A percentile compares a stretch with the other conserved stretches of the same genome.
Evolutionary conservation across 1,140 invertebrate species (phyloP).

Genomic region (Sweltsa coloradensis): DNA sequence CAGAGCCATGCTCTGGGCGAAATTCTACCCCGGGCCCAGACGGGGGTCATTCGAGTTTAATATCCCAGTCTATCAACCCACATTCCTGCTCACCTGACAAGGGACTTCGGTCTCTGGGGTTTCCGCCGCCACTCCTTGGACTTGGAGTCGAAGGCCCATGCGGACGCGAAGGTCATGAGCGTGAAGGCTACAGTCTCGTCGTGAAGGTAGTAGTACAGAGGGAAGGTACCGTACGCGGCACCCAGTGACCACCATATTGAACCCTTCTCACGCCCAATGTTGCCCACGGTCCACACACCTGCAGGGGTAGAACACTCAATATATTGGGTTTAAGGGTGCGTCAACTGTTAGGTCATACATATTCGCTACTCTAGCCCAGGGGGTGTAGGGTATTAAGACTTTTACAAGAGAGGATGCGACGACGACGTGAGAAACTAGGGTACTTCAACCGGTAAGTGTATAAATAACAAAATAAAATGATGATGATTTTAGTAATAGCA

Average conservation of each 20-base stretch:
- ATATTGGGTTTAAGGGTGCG: not conserved
- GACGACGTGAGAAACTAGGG: not conserved
- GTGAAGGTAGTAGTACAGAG: slow-evolving; percentile 44
- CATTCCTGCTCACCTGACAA: slow-evolving; percentile 30
- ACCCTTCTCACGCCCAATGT: slow-evolving; percentile 71
- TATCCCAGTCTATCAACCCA: too few relatives aligned
- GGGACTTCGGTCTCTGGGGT: slow-evolving; percentile 36
- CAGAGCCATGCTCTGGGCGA: too few relatives aligned
- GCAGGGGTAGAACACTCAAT: slow-evolving; percentile 19
- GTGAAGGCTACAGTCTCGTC: slow-evolving; percentile 55
- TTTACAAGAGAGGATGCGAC: not conserved
- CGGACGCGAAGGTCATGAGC: slow-evolving; percentile 45
- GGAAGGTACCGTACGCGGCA: slow-evolving; percentile 52
- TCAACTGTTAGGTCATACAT: not conserved
- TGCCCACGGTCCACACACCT: slow-evolving; percentile 84
- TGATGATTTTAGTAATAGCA: too few relatives aligned
- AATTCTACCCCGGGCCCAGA: too few relatives aligned
- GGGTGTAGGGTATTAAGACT: not conserved
- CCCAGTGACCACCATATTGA: slow-evolving; percentile 50
- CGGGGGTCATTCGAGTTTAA: too few relatives aligned
- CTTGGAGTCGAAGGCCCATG: slow-evolving; percentile 54
- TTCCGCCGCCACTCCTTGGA: slow-evolving; percentile 65
- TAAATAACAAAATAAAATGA: not conserved
- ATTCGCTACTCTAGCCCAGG: not conserved
- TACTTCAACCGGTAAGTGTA: not conserved